Evolutionary conservation across 2,888 invertebrate species (phyloP), one percentile per base, ranked within the genome.

Genomic region (Augochlorella aurata): DNA sequence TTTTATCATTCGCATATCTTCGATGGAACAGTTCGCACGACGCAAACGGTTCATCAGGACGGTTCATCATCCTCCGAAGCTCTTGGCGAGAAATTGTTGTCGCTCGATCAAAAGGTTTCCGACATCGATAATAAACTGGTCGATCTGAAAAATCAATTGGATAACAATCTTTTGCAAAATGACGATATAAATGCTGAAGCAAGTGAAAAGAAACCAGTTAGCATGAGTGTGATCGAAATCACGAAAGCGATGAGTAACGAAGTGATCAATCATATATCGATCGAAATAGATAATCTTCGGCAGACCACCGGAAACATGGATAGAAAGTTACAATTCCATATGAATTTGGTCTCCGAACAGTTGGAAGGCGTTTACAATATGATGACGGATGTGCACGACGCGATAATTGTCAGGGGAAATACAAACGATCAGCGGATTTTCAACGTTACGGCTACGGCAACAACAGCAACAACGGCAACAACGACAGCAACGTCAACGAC

Each of bases 141-240:
- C 81, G 96, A 96, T 58, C 94, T 98, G 74, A 97, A 97, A 92
- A 97, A 96, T 91, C 97, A 97, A 93, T 95, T 97, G 88, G 97
- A 98, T 91, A 97, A 95, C 90, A 97, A 97, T 92, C 96, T 97
- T 90, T 94, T 97, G 79, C 96, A 97, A 76, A 94, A 91, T 66
- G 97, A 97, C 90, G 97, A 97, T 90, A 97, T 97, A 82, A 97
- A 97, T 90, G 97, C 97, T 0, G 97, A 97, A 93, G 97, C 97
- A 0, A 97, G 97, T 90, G 97, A 97, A 93, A 97, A 97, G 94
- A 97, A 97, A 91, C 97, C 97, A 1, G 95, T 97, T 69, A 97
- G 97, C 92, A 96, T 97, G 95, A 97, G 97, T 92, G 96, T 97
- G 18, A 95, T 97, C 74, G 97, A 97, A 94, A 97, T 97, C 80